Base-by-base conservation (phyloP, 2,113 vertebrate genomes). In the Hiodon alosoides region DNA sequence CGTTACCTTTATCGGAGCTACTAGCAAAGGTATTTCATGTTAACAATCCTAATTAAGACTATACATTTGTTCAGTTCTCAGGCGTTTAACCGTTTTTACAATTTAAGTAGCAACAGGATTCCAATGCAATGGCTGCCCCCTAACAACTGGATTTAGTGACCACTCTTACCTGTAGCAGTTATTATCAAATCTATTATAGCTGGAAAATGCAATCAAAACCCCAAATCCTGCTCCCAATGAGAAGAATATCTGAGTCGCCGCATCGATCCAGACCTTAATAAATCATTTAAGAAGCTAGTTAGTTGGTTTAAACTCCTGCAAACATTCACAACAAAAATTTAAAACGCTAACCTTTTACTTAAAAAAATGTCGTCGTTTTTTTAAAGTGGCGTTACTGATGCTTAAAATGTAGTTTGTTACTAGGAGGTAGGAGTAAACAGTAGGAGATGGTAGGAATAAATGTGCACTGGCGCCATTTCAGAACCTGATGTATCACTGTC, bases 101-200 rank as follows among this genome's bases (percentile, higher is more conserved):
- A 31, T 31, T 31, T 31, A 31, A 31, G 31, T 31, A 31, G 31
- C 31, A 31, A 31, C 2, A 57, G 54, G 10, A 10, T 10, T 57
- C 54, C 5, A 57, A 57, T 57, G 10, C 54, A 57, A 10, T 57
- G 54, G 66, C 14, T 68, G 66, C 66, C 57, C 5, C 2, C 8
- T 58, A 46, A 65, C 8, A 5, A 5, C 47, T 4, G 4, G 5
- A 47, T 73, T 17, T 14, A 11, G 64, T 67, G 48, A 59, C 64
- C 65, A n/a, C 14, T 53, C 90, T 88, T 89, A 99, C 97, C 97
- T 94, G 89, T 98, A 98, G 80, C 97, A 99, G 83, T 99, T 99
- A 88, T 99, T 99, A 90, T 98, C 93, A 82, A 98, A 98, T 84
- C 98, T 98, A 84, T 99, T 99, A 86, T 99, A 99, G 87, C 97